phyloP scores from a whole-genome alignment of 2,888 invertebrate genomes.

The Chironomus riparius region DNA sequence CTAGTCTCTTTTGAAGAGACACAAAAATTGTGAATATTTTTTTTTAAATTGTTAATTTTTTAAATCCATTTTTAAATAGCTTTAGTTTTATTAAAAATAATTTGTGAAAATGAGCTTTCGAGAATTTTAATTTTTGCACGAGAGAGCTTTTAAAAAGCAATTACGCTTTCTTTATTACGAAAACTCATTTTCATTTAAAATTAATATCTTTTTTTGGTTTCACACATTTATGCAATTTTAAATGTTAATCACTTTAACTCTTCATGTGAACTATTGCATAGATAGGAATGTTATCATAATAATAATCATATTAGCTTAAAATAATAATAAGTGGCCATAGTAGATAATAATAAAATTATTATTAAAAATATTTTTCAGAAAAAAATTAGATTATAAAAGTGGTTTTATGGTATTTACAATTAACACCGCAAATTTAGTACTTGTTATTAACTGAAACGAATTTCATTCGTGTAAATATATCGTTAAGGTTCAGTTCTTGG shows the following conservation, averaged over 20 bases:
- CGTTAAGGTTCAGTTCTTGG: slow-evolving; percentile 6
- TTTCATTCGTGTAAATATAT: no score
- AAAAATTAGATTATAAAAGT: neutral
- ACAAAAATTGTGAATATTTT: neutral
- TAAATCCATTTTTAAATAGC: neutral
- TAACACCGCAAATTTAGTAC: no score
- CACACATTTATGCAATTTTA: neutral
- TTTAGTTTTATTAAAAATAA: neutral
- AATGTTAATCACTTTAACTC: neutral
- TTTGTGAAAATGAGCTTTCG: neutral
- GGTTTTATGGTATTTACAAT: no score
- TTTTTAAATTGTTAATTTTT: neutral
- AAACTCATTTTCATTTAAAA: neutral
- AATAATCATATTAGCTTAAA: neutral
- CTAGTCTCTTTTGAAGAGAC: neutral
- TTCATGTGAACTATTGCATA: neutral
- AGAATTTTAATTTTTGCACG: neutral
- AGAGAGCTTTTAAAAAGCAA: neutral
- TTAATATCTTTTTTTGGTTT: slow-evolving; percentile 1
- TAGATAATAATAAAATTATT: neutral
- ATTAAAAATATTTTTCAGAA: neutral
- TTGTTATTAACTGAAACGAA: no score
- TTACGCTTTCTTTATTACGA: neutral
- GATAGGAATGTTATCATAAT: neutral
- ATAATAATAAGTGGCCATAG: neutral